Conservation (phyloP, 2,113 vertebrate species). For the Cichladusa arquata region DNA sequence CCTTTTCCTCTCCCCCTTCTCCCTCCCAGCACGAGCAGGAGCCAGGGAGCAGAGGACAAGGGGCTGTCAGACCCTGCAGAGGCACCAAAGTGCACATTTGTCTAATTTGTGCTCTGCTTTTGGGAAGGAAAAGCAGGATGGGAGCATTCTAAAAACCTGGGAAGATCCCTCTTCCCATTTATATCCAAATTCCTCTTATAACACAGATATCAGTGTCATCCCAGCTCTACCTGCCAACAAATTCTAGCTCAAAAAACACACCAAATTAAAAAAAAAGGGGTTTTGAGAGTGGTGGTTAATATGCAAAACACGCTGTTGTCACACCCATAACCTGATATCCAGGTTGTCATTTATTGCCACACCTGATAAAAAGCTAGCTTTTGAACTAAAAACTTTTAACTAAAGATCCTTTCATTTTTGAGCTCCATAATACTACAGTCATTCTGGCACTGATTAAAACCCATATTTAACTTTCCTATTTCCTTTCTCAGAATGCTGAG, state of each 20-base stretch:
- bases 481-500: neutral
- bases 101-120: neutral
- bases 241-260: neutral
- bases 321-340: neutral
- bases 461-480: neutral
- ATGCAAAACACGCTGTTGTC: neutral
- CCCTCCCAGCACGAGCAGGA: neutral
- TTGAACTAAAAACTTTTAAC: neutral
- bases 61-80: neutral
- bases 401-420: neutral
- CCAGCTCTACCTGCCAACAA: neutral
- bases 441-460: neutral
- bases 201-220: neutral
- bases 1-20: slow-evolving; percentile 1
- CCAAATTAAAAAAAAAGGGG: neutral
- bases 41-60: neutral
- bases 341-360: neutral
- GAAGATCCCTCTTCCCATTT: neutral
- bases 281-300: neutral
- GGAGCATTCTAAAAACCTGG: neutral
- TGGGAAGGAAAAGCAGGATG: neutral
- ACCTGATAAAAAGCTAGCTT: neutral
- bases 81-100: neutral
- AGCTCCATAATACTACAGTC: neutral
- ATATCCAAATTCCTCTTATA: neutral